These are phyloP conservation scores for Apolygus lucorum DNA, from an alignment of 1,140 invertebrate species.

Conservation along the genomic window DNA sequence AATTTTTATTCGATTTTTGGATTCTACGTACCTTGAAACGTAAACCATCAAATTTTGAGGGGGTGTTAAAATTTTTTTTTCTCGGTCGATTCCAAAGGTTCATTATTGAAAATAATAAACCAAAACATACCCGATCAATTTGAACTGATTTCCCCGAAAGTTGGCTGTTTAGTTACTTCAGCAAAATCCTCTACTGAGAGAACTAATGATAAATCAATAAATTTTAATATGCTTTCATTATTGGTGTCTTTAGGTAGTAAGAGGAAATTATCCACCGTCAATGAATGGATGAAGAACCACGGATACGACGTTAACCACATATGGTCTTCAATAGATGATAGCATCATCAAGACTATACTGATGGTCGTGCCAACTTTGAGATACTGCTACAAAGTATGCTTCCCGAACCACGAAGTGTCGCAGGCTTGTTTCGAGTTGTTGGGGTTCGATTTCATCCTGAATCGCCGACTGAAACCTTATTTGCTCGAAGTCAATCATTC, in stretches of 20 bases:
- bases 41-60: too few relatives aligned
- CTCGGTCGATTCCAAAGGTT: too few relatives aligned
- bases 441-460: slow-evolving; percentile 79
- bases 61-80: too few relatives aligned
- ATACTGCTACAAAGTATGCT: slow-evolving; percentile 79
- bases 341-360: slow-evolving; percentile 84
- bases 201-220: neutral
- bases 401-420: slow-evolving; percentile 71
- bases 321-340: slow-evolving; percentile 74
- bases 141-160: too few relatives aligned
- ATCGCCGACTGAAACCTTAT: slow-evolving; percentile 71
- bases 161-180: too few relatives aligned
- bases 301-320: slow-evolving; percentile 59
- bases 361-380: slow-evolving; percentile 75
- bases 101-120: too few relatives aligned
- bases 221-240: too few relatives aligned
- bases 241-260: too few relatives aligned
- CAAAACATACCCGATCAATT: too few relatives aligned
- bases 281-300: slow-evolving; percentile 34
- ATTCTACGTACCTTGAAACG: too few relatives aligned
- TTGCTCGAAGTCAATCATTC: slow-evolving; percentile 86
- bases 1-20: too few relatives aligned
- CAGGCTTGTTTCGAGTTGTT: slow-evolving; percentile 84
- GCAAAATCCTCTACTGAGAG: too few relatives aligned
- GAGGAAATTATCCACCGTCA: slow-evolving; percentile 32